These are phyloP conservation scores for Plecotus auritus DNA, from an alignment of 2,113 vertebrate genomes.

Conservation along the genomic window DNA sequence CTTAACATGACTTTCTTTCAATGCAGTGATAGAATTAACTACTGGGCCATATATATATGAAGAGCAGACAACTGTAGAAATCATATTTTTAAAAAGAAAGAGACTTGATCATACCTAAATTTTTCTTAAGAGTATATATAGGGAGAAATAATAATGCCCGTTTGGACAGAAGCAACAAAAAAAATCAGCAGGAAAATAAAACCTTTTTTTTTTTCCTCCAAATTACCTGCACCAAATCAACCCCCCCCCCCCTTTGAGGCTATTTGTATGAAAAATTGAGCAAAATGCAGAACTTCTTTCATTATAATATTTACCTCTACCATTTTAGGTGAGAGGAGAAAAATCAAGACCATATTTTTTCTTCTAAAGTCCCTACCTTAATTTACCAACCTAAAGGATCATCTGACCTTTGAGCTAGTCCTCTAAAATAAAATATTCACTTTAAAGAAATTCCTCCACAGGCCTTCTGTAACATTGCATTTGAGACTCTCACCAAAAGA, in stretches of 20 bases:
- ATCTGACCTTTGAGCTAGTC: conserved; percentile 50
- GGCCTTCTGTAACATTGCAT: conserved; percentile 13
- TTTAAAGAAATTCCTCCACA: conserved; percentile 37
- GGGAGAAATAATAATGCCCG: not conserved
- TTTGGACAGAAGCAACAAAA: not conserved
- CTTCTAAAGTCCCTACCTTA: not conserved
- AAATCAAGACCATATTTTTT: conserved; percentile 23
- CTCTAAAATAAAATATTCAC: conserved; percentile 13
- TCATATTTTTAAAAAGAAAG: not conserved
- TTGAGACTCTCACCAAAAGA: not conserved
- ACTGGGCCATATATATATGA: not conserved
- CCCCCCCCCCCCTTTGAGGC: not conserved
- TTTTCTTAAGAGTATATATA: not conserved
- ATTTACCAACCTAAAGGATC: conserved; percentile 31
- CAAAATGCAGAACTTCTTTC: conserved; percentile 38
- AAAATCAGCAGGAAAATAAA: conserved; percentile 16
- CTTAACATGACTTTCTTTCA: conserved; percentile 21
- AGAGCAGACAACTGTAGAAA: not conserved
- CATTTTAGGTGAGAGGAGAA: not conserved
- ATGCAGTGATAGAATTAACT: not conserved
- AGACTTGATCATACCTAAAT: not conserved
- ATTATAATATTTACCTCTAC: not conserved
- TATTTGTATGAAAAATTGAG: not conserved
- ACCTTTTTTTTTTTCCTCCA: conserved; percentile 11
- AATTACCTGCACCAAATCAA: conserved; percentile 16